These are phyloP conservation scores for Anguilla obscura DNA, from an alignment of 2,797 vertebrate genomes.

Conservation along the genomic window DNA sequence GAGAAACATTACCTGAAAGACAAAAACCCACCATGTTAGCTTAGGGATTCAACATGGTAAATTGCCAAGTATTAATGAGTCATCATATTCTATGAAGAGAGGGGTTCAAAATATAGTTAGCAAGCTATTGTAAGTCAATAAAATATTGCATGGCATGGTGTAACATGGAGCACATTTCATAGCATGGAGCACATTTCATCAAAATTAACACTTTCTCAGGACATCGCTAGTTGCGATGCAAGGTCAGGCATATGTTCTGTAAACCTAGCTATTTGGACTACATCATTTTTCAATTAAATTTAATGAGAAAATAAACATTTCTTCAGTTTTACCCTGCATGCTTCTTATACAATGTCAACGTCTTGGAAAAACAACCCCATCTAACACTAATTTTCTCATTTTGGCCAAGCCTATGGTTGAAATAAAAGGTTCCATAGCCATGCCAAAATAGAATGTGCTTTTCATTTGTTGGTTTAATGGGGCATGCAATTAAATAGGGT, in stretches of 20 bases:
- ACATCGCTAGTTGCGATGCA: too few species aligned
- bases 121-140: background rate
- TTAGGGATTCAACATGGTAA: background rate
- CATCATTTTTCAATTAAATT: too few species aligned
- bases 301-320: too few species aligned
- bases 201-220: too few species aligned
- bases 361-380: too few species aligned
- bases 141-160: background rate
- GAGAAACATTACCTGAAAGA: conserved; percentile 61
- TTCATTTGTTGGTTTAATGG: background rate
- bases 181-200: background rate
- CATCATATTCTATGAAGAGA: background rate
- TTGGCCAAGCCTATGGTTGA: background rate
- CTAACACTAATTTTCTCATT: background rate
- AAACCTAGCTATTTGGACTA: too few species aligned
- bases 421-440: background rate
- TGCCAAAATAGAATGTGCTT: background rate
- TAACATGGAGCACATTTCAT: background rate
- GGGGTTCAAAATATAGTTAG: background rate
- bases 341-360: too few species aligned
- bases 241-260: too few species aligned
- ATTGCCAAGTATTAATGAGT: background rate
- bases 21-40: background rate
- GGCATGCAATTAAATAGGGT: background rate
- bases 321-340: too few species aligned